phyloP scores from a whole-genome alignment of 2,797 vertebrate genomes.

The Hydrocynus forskahlii region DNA sequence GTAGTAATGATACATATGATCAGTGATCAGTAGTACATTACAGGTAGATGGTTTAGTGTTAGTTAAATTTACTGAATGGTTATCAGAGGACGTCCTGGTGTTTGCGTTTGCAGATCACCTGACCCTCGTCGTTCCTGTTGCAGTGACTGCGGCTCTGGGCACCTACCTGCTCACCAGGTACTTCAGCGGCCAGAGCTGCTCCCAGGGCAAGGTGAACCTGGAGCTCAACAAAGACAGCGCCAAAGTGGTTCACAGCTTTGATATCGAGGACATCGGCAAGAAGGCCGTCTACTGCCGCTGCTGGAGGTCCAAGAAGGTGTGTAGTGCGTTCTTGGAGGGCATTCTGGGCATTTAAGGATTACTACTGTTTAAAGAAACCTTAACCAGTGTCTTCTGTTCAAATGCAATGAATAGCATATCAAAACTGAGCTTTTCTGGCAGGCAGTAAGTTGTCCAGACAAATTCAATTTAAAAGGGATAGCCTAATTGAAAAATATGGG shows the following conservation, averaged over 20 bases:
- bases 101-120: conserved; percentile 71
- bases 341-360: too few relatives aligned
- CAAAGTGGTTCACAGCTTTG: conserved; percentile 82
- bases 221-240: conserved; percentile 76
- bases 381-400: too few relatives aligned
- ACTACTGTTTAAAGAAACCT: too few relatives aligned
- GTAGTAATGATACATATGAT: too few relatives aligned
- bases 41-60: background rate
- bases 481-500: too few relatives aligned
- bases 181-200: conserved; percentile 64
- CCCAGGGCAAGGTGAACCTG: conserved; percentile 73
- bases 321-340: background rate
- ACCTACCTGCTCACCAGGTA: conserved; percentile 74
- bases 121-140: conserved; percentile 71
- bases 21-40: background rate
- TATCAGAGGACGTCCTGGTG: conserved; percentile 30
- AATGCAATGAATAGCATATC: too few relatives aligned
- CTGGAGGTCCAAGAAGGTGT: conserved; percentile 83
- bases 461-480: too few relatives aligned
- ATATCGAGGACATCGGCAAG: conserved; percentile 80
- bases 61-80: background rate
- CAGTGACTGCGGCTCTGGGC: conserved; percentile 70
- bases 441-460: too few relatives aligned
- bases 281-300: conserved; percentile 83
- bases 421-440: too few relatives aligned